Percentiles rank a stretch among this genome's conserved stretches.
These are phyloP conservation scores for Casuarius casuarius DNA, from an alignment of 2,113 vertebrate genomes.

Conservation along the genomic window DNA sequence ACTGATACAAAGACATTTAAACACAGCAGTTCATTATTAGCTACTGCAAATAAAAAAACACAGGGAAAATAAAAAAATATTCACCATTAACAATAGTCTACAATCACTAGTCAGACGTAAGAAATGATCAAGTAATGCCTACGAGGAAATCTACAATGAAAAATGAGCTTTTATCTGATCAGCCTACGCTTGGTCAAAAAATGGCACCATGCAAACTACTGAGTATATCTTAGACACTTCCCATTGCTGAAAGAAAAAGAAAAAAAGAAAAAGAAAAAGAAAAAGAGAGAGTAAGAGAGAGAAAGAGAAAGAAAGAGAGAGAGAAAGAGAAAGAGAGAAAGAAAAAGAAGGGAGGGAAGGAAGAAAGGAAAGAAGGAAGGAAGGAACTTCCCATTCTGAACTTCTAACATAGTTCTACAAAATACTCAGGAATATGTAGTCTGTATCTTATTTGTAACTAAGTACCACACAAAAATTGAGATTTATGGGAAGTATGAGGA, in stretches of 20 bases:
- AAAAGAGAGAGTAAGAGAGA: too few species aligned
- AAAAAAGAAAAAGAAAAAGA: background rate
- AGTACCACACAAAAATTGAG: fast-evolving
- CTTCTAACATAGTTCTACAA: background rate
- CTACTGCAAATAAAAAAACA: background rate
- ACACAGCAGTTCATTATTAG: background rate
- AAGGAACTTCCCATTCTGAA: background rate
- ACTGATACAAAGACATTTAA: background rate
- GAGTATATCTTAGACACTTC: background rate
- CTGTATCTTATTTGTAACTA: background rate
- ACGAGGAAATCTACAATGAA: background rate
- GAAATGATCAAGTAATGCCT: background rate
- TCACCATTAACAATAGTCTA: background rate
- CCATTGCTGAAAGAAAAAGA: background rate
- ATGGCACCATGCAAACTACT: background rate
- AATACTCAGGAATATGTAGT: background rate
- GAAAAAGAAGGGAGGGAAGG: background rate
- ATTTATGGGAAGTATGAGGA: background rate
- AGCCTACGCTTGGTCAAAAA: background rate
- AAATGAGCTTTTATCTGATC: background rate
- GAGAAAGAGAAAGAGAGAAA: too few species aligned
- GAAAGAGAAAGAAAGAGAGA: background rate
- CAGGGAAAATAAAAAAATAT: background rate
- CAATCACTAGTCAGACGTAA: background rate
- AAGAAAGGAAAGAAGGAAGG: too few species aligned